A percentile compares a stretch with the other conserved stretches of the same genome.
Evolutionary conservation across 2,113 vertebrate genomes (phyloP).

Genomic region (Lontra canadensis): DNA sequence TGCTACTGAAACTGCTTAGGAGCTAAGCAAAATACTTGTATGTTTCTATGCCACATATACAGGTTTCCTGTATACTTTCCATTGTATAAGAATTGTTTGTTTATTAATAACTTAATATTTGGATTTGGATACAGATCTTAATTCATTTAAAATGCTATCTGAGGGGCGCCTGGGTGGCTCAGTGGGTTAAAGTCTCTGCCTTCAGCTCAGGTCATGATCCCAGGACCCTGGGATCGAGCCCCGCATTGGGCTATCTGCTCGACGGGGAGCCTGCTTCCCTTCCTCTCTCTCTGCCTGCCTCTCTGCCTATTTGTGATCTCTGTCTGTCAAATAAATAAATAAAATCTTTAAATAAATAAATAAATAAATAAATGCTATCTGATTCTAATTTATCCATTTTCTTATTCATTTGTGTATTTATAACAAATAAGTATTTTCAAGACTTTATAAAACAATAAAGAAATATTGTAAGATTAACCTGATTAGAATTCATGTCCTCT

Average conservation of each 20-base stretch:
- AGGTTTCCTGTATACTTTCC: background rate
- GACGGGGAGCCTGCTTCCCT: too few relatives aligned
- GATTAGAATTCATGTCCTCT: background rate
- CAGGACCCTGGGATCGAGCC: too few relatives aligned
- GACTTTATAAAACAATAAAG: background rate
- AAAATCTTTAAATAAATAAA: too few relatives aligned
- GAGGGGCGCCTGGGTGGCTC: background rate
- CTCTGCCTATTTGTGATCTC: too few relatives aligned
- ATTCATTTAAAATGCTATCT: background rate
- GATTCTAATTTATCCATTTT: background rate
- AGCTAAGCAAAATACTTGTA: background rate
- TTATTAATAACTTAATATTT: background rate
- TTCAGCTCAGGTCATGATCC: too few relatives aligned
- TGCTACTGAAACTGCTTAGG: conserved; percentile 48
- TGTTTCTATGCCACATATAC: background rate
- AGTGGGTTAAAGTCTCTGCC: too few relatives aligned
- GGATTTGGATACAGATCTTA: background rate
- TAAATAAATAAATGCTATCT: background rate
- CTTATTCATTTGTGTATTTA: background rate
- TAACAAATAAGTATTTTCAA: background rate
- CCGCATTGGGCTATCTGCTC: too few relatives aligned
- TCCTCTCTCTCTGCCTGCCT: too few relatives aligned
- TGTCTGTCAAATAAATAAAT: too few relatives aligned
- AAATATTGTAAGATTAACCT: background rate
- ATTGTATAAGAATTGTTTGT: background rate